Conservation (phyloP, 2,113 vertebrate species). For the Clarias magur region DNA sequence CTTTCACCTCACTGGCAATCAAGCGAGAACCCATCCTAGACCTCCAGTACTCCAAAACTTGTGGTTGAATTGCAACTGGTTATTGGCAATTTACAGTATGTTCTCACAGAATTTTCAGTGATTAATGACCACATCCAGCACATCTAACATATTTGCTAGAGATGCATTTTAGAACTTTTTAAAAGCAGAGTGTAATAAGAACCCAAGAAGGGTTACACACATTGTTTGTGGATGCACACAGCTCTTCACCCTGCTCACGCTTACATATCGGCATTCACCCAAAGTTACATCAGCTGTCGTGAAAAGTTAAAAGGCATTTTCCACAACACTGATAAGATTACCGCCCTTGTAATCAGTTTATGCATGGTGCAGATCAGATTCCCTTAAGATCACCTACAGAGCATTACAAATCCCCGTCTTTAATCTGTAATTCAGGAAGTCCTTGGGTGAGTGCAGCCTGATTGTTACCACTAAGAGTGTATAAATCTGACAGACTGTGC, state of each 20-base stretch:
- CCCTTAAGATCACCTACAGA: background rate
- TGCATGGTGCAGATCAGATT: background rate
- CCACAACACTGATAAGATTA: conserved; percentile 28
- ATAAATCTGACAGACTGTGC: conserved; percentile 66
- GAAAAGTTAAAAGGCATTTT: conserved; percentile 31
- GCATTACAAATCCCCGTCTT: conserved; percentile 18
- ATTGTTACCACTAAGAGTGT: conserved; percentile 63
- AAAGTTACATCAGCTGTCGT: background rate
- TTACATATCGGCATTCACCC: background rate
- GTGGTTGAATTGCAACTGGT: conserved; percentile 46
- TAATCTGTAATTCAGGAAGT: background rate
- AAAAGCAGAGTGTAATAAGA: background rate
- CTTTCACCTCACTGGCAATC: conserved; percentile 63
- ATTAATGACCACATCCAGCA: background rate
- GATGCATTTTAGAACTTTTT: background rate
- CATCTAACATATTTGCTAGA: background rate
- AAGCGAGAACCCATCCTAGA: background rate
- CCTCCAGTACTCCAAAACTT: conserved; percentile 25
- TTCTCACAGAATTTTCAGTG: background rate
- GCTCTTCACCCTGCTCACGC: background rate
- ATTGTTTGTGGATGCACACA: background rate
- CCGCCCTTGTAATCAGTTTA: conserved; percentile 21
- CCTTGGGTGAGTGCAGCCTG: conserved; percentile 25
- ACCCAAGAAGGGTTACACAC: background rate
- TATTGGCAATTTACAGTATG: background rate